Base-by-base conservation (phyloP, 2,113 vertebrate species). In the Cavia aperea region DNA sequence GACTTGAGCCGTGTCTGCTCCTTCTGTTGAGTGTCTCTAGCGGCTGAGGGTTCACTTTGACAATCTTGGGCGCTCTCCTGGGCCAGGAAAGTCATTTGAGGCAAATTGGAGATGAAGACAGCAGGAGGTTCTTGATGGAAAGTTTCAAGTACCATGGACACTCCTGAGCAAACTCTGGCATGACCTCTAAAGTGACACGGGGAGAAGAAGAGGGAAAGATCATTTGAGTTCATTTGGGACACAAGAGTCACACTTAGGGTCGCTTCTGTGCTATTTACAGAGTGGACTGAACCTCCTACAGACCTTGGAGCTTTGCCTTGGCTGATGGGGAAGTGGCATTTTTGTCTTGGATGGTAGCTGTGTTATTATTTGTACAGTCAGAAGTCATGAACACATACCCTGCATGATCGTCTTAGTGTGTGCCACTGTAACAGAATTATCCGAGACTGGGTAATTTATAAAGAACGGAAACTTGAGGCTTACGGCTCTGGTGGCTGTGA, bases 371-470 rank as follows among this genome's bases (percentile, higher is more conserved):
- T 10, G 3, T 56, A 3, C 63, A 33, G 24, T 18, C 23, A 2
- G 51, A 63, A 54, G 70, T 12, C 49, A 1, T 19, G 36, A 56
- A 33, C 39, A 13, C 2, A 19, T 7, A 36, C 15, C 0, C 3
- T 3, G 4, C 1, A 0, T 21, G 0, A 39, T 31, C 2, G 26
- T 54, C 63, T 54, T 70, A 39, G 8, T 70, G 43, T 19, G 26
- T 65, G 56, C 23, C 43, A 29, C 75, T 73, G 2, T 54, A 23
- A 73, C 56, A 36, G 29, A 86, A 29, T 72, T 31, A 2, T 36
- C 10, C 0, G 3, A 63, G 46, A 75, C 77, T 65, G 56, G 73
- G 56, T 46, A 13, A 51, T 43, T 56, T 56, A n/a, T 51, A 43
- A 58, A 39, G 31, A 46, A n/a, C 24, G 29, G 73, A 73, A 63